Base-by-base conservation (phyloP, 2,888 invertebrate species). In the Schrankia costaestrigalis region DNA sequence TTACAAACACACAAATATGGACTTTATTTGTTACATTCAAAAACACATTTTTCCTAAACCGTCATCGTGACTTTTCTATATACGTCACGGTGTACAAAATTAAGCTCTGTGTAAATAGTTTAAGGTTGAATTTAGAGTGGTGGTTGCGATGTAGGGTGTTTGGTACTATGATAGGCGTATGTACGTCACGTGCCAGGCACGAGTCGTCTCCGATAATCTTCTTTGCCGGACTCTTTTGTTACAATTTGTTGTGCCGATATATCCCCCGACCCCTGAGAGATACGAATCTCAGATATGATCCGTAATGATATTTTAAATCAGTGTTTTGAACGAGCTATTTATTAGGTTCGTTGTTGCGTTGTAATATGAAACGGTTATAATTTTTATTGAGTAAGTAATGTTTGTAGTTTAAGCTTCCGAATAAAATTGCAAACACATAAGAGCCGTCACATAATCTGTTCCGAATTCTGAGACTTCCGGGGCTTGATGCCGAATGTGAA, bases 281-380 rank as follows among this genome's bases (percentile, higher is more conserved):
- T 85, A 72, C 46, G 55, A 66, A 63, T 71, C 71, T 72, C 75
- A 71, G 85, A 85, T 86, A 85, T 76, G 76, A 76, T 65, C 56
- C 71, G 71, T 85, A 85, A 86, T 84, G 85, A 86, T 84, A 82
- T 86, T 86, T 85, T 84, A 80, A 86, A 84, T 79, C 82, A 71
- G 73, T 73, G 74, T 68, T 77, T 64, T 61, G 68, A 67, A 76
- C 64, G 50, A 63, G 58, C 63, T 70, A 67, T 71, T 72, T 76
- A 78, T 78, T 74, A 58, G 57, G 57, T 67, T 54, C 48, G 44
- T 60, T 40, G 37, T 42, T 36, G 40, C 52, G 43, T 47, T 36
- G 40, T 36, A 48, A 51, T 47, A 45, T 30, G 29, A 37, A 32
- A 26, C 17, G 34, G 17, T 45, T 26, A n/a, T n/a, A n/a, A n/a